Base-by-base conservation (phyloP, 2,797 vertebrate genomes). In the Peromyscus aztecus region DNA sequence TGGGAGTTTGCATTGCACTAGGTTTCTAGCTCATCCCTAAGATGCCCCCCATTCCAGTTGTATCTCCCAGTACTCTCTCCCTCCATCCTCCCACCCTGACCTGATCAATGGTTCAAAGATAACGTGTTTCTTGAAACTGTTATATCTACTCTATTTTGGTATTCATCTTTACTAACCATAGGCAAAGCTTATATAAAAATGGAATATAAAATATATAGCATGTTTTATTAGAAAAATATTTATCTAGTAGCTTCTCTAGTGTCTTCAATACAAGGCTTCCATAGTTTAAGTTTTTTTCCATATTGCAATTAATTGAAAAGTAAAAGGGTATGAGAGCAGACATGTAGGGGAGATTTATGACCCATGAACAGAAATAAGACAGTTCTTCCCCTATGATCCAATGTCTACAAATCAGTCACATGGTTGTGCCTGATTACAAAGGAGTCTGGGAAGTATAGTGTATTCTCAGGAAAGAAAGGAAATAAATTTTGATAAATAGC, bases 161-260 rank as follows among this genome's bases (percentile, higher is more conserved):
- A 29, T 90, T 73, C 7, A 73, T 61, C 40, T 96, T 86, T 82
- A 61, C 81, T 94, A 94, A 85, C 8, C 73, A 3, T 57, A 84
- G 43, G 10, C 11, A 76, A 94, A 65, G n/a, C n/a, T 77, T 77
- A 82, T 65, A 65, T 77, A 82, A 90, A 57, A 89, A 85, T 31
- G 43, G 31, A 52, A 23, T 59, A 37, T 85, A 88, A 92, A n/a
- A 34, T 65, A 46, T 85, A 65, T 82, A n/a, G 77, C 24, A 8
- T 76, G 12, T 71, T 57, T 65, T 0, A 37, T 43, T 82, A 8
- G 21, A 76, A 89, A 92, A 92, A 63, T 67, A 46, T 65, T 84
- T 84, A 63, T 65, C 24, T 52, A 16, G 77, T 73, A 49, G 81
- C 76, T 94, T 65, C 69, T 52, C 14, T 3, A 5, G n/a, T 4